Evolutionary conservation across 2,888 invertebrate genomes (phyloP), one percentile per base, ranked within the genome.

Genomic region (Eumacrocentrus americanus): DNA sequence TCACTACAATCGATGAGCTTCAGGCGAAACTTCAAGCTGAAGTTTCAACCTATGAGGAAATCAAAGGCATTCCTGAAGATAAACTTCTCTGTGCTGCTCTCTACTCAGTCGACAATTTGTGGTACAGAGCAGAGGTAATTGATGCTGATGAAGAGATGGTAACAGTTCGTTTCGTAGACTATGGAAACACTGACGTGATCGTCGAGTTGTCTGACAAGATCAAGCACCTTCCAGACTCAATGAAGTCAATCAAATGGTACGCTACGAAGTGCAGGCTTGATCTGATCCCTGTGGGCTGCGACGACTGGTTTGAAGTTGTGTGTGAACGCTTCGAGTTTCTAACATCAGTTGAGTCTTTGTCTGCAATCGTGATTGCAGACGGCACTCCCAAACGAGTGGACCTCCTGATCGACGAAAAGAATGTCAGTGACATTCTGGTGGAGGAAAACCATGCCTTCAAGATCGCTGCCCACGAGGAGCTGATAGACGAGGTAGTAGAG

Each of bases 51-150:
- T 84, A 87, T 74, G 75, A 84, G 0, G 83, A 85, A 35, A 77
- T 89, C 7, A 84, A 84, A 58, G 85, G 78, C 55, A 59, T 76
- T 25, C 83, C 86, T 1, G 86, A 87, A 46, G 82, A 86, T 58
- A 88, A 89, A 5, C 85, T 86, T 0, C 72, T 88, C 0, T 92
- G 91, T 69, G 84, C 89, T 48, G 95, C 95, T 0, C 88, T 90
- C 72, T 96, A 93, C 78, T 86, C 89, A 0, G 89, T 87, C 1
- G 94, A 97, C 75, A 89, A 90, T 38, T 86, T 87, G 65, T 98
- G 98, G 97, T 98, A 98, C 79, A 86, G 98, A 60, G 97, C 95
- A 0, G 89, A 89, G 74, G 89, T 98, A 6, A 86, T 95, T 38
- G 94, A 93, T 75, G 86, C 90, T 0, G 89, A 90, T 64, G 84